phyloP scores from a whole-genome alignment of 2,888 invertebrate species.

The Herminia tarsipennalis region DNA sequence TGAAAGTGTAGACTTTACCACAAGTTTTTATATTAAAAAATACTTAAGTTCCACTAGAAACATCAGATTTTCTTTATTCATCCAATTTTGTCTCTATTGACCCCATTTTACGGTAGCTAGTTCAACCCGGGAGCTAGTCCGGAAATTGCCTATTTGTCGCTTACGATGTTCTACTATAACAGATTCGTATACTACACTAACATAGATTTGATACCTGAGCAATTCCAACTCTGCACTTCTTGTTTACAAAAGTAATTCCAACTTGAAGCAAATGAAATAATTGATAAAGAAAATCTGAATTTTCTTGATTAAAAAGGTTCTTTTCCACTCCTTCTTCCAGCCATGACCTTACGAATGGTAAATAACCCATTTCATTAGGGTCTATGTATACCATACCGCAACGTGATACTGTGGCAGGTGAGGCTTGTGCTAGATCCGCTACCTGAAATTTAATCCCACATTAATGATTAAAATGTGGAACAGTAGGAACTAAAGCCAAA shows the following conservation, averaged over 20 bases:
- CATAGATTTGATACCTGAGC: too few species aligned
- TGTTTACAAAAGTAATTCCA: slow-evolving; percentile 88
- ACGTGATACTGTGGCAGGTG: slow-evolving; percentile 94
- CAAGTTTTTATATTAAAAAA: background rate
- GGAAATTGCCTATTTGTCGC: too few species aligned
- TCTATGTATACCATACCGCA: slow-evolving; percentile 97
- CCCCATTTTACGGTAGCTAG: slow-evolving; percentile 2
- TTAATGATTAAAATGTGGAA: background rate
- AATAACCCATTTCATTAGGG: slow-evolving; percentile 92
- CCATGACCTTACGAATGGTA: slow-evolving; percentile 94
- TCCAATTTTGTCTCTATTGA: background rate
- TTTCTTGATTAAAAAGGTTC: slow-evolving; percentile 81
- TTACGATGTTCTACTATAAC: too few species aligned
- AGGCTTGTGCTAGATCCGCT: slow-evolving; percentile 94
- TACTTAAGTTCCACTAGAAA: background rate
- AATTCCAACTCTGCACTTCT: slow-evolving; percentile 90
- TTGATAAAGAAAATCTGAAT: slow-evolving; percentile 87
- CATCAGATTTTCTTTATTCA: background rate
- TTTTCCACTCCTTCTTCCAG: slow-evolving; percentile 81
- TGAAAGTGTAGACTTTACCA: background rate
- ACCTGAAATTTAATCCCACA: slow-evolving; percentile 68
- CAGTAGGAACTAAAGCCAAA: too few species aligned
- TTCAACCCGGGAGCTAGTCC: too few species aligned
- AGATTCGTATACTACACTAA: too few species aligned
- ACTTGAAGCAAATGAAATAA: slow-evolving; percentile 89